A percentile compares a stretch with the other conserved stretches of the same genome.
Evolutionary conservation across 2,888 invertebrate genomes (phyloP).

Genomic region (Oligia fasciuncula): DNA sequence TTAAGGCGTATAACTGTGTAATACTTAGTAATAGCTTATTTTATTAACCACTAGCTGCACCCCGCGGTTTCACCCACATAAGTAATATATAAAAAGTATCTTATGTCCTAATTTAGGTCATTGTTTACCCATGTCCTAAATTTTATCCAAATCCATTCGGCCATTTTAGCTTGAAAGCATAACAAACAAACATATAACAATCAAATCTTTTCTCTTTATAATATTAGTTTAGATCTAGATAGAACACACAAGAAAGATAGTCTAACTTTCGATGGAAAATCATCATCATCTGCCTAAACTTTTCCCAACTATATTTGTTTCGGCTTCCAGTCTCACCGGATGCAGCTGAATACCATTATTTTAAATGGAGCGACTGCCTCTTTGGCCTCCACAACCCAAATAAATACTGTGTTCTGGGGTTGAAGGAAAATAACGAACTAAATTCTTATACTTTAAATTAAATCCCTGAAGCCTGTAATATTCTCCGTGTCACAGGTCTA

Average conservation of each 20-base stretch:
- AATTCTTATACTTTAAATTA: not conserved
- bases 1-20: not conserved
- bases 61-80: not conserved
- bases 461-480: not conserved
- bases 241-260: not conserved
- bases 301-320: not conserved
- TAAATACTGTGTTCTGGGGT: not conserved
- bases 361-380: not conserved
- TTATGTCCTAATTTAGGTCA: not conserved
- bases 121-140: too few relatives aligned
- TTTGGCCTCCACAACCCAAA: not conserved
- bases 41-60: not conserved
- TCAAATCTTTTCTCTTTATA: too few relatives aligned
- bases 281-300: too few relatives aligned
- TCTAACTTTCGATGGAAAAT: not conserved
- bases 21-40: not conserved
- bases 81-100: not conserved
- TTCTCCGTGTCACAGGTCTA: slow-evolving; percentile 12
- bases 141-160: too few relatives aligned
- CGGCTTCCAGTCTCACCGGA: not conserved
- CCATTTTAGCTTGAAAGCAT: too few relatives aligned
- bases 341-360: not conserved
- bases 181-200: too few relatives aligned
- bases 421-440: not conserved
- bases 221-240: not conserved